phyloP scores from a whole-genome alignment of 2,797 vertebrate genomes.

The Lacerta viridis region DNA sequence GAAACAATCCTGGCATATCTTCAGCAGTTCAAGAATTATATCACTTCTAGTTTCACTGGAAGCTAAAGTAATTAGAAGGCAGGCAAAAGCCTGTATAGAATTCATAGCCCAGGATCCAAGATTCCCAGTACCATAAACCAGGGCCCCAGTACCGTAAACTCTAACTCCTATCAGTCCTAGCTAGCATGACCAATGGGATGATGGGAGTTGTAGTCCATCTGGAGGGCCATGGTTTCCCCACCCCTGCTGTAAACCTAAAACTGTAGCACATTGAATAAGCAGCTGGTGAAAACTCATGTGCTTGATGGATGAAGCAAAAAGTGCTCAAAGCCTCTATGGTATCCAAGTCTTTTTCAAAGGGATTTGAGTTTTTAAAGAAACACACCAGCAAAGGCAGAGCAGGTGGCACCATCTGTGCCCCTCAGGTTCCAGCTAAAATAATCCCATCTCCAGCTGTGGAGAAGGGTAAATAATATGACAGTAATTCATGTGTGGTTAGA shows the following conservation, averaged over 20 bases:
- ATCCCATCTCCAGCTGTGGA: slow-evolving; percentile 52
- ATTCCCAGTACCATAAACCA: not conserved
- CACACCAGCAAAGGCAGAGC: slow-evolving; percentile 18
- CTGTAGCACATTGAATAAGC: not conserved
- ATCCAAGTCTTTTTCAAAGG: not conserved
- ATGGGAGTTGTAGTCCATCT: not conserved
- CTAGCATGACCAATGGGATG: not conserved
- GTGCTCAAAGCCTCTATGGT: slow-evolving; percentile 16
- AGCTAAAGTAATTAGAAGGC: not conserved
- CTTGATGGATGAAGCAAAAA: not conserved
- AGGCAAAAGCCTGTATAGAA: not conserved
- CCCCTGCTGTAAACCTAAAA: not conserved
- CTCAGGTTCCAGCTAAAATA: slow-evolving; percentile 52
- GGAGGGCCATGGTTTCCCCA: not conserved
- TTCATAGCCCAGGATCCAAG: not conserved
- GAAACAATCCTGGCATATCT: not conserved
- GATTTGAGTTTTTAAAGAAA: slow-evolving; percentile 29
- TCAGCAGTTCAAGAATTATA: not conserved
- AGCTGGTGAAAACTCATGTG: not conserved
- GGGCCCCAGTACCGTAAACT: not conserved
- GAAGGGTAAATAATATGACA: not conserved
- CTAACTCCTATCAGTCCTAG: not conserved
- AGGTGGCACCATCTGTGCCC: slow-evolving; percentile 64
- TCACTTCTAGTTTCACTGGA: not conserved
- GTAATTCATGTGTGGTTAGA: slow-evolving; percentile 40